Percentiles rank a stretch among this genome's conserved stretches.
Evolutionary conservation across 2,888 invertebrate species (phyloP).

Genomic region (Andrena chrysosceles): DNA sequence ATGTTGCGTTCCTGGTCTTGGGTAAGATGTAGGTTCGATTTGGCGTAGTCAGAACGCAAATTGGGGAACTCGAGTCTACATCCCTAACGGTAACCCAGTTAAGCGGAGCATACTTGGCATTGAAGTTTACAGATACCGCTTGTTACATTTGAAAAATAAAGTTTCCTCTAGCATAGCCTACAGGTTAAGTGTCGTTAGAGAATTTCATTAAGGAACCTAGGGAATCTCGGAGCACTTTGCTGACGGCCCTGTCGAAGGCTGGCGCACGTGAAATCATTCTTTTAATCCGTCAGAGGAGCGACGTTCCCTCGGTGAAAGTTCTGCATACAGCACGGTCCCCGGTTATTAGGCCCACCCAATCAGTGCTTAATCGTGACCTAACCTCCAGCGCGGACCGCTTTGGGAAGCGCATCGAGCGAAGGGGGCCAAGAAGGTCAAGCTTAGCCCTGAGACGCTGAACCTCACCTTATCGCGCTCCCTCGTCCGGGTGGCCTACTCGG

Average conservation of each 20-base stretch:
- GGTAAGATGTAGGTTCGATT: slow-evolving; percentile 17
- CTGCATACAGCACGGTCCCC: slow-evolving; percentile 74
- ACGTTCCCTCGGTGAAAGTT: slow-evolving; percentile 70
- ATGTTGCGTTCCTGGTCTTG: slow-evolving; percentile 1
- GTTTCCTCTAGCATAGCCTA: too few relatives aligned
- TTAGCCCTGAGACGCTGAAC: slow-evolving; percentile 80
- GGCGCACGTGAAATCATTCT: slow-evolving; percentile 59
- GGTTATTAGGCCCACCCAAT: slow-evolving; percentile 82
- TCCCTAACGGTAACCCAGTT: too few relatives aligned
- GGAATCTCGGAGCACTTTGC: neutral
- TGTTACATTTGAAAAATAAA: too few relatives aligned
- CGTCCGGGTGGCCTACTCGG: slow-evolving; percentile 85
- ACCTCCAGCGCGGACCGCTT: slow-evolving; percentile 74
- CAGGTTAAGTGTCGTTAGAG: too few relatives aligned
- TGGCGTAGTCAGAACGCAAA: neutral
- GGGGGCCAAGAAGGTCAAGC: slow-evolving; percentile 79
- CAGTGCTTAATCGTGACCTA: slow-evolving; percentile 82
- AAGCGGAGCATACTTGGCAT: too few relatives aligned
- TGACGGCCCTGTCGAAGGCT: slow-evolving; percentile 18
- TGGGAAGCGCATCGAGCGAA: slow-evolving; percentile 72
- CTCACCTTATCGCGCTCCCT: slow-evolving; percentile 83
- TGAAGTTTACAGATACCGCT: too few relatives aligned
- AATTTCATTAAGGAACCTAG: neutral
- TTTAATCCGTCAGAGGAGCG: slow-evolving; percentile 58
- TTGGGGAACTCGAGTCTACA: neutral